Base-by-base conservation (phyloP, 2,113 vertebrate genomes). In the Centropristis striata region DNA sequence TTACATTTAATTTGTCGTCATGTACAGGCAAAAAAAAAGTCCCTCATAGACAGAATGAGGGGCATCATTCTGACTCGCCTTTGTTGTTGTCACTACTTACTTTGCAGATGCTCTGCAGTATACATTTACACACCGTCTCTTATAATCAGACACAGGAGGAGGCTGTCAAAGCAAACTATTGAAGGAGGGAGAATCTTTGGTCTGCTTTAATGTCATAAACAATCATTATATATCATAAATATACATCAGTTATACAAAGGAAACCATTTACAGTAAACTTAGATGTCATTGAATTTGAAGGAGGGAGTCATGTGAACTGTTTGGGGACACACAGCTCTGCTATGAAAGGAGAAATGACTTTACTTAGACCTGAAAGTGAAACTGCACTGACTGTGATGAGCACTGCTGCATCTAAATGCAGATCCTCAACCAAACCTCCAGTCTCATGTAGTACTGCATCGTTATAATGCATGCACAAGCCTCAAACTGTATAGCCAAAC, bases 281-380 rank as follows among this genome's bases (percentile, higher is more conserved):
- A 11, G 49, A 25, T n/a, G 21, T 25, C 36, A 50, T 0, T 23
- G 42, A 42, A 57, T 9, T 15, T 36, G n/a, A 47, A 1, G 0
- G 5, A 46, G 2, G 25, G 23, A 42, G 37, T n/a, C 15, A 42
- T 44, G 49, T 12, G n/a, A 11, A 53, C 42, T 41, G 15, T 41
- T 16, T 47, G 11, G 27, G 15, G 32, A 20, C 32, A 32, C 32
- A 32, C 32, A 44, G 25, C 4, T 73, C 5, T 0, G 64, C 55
- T 55, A 27, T 25, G 28, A 80, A 73, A 77, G 10, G 11, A 70
- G 81, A 36, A 81, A 54, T 10, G 0, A 18, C 32, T 79, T 55
- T 5, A 18, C 9, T 16, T 16, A 37, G 39, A 75, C 32, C 32
- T 81, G 70, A 76, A 69, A 79, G 27, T 72, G 79, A 78, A 78